Conservation (phyloP, 2,888 invertebrate species). For the Torymus auratus region DNA sequence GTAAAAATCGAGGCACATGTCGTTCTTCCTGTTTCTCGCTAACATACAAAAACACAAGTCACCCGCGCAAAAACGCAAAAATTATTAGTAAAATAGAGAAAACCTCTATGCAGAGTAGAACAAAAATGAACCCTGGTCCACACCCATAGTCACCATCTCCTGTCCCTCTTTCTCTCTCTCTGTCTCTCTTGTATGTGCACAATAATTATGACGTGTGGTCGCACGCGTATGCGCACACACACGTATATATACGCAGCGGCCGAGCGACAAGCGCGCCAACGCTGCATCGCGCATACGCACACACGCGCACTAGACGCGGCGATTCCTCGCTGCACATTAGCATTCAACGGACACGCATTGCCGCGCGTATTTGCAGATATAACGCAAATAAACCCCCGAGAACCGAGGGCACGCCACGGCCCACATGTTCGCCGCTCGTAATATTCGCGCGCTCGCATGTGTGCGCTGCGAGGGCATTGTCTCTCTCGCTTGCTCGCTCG, state of each 20-base stretch:
- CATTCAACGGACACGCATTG: slow-evolving; percentile 67
- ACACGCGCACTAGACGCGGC: not conserved
- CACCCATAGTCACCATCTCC: too few species aligned
- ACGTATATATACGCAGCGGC: not conserved
- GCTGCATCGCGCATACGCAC: too few species aligned
- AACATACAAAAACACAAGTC: too few species aligned
- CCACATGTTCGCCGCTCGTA: slow-evolving; percentile 62
- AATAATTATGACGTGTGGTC: slow-evolving; percentile 43
- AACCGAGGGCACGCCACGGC: slow-evolving; percentile 49
- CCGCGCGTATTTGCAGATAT: slow-evolving; percentile 69
- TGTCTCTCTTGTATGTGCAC: not conserved
- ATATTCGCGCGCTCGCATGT: slow-evolving; percentile 58
- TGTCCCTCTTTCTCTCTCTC: not conserved
- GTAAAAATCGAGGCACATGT: too few species aligned
- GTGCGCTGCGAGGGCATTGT: slow-evolving; percentile 14
- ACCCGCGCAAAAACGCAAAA: too few species aligned
- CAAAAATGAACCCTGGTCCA: too few species aligned
- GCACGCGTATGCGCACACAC: not conserved
- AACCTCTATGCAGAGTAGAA: too few species aligned
- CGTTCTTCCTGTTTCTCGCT: too few species aligned
- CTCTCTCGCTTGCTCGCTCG: slow-evolving; percentile 47
- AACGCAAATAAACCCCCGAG: slow-evolving; percentile 67
- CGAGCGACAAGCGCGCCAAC: too few species aligned
- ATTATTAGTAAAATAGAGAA: too few species aligned
- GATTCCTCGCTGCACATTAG: slow-evolving; percentile 61